These are phyloP conservation scores for Bombus terrestris DNA, from an alignment of 1,140 invertebrate genomes.

Conservation along the genomic window DNA sequence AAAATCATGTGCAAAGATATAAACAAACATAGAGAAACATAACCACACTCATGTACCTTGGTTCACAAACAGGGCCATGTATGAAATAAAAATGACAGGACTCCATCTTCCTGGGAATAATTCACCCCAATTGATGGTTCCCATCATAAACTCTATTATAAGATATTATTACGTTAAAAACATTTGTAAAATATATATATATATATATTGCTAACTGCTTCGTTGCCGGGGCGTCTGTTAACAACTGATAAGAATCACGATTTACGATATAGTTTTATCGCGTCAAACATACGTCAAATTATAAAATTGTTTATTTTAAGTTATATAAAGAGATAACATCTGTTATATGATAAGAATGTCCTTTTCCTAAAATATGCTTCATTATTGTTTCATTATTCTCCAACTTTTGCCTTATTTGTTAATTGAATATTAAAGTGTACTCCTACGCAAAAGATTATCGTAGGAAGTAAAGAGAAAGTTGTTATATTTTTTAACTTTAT, in stretches of 20 bases:
- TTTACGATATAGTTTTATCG: not conserved
- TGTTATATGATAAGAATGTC: not conserved
- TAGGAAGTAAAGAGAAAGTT: no score
- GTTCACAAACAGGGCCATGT: conserved; percentile 92
- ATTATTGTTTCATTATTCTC: not conserved
- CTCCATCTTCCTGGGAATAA: conserved; percentile 92
- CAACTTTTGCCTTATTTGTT: not conserved
- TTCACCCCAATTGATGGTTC: conserved; percentile 84
- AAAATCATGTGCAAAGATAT: conserved; percentile 1
- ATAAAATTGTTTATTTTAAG: not conserved
- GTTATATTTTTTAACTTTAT: not conserved
- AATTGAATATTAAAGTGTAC: not conserved
- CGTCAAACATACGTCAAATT: not conserved
- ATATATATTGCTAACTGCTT: not conserved
- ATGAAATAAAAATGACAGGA: conserved; percentile 90
- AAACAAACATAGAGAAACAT: conserved; percentile 26
- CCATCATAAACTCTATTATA: conserved; percentile 56
- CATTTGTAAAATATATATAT: not conserved
- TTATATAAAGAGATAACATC: not conserved
- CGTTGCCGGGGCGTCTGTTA: not conserved
- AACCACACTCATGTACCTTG: conserved; percentile 85
- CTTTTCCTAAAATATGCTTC: not conserved
- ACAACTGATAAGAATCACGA: conserved; percentile 6
- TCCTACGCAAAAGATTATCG: not conserved
- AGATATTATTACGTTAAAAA: conserved; percentile 14